A percentile compares a stretch with the other conserved stretches of the same genome.
Evolutionary conservation across 2,113 vertebrate genomes (phyloP).

Genomic region (Vanacampus margaritifer): DNA sequence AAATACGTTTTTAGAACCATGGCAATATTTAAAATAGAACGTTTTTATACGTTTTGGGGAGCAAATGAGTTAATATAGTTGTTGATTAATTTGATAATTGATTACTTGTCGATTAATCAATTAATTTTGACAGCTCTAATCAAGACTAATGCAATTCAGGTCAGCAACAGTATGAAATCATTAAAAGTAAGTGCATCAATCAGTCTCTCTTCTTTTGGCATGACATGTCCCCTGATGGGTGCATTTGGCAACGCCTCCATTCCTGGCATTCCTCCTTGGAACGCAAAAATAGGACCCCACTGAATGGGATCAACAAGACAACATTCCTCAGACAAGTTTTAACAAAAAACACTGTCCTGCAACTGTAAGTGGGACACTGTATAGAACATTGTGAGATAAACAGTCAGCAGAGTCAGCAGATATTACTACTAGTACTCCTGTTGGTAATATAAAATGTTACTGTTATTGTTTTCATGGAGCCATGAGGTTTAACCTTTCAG

Average conservation of each 20-base stretch:
- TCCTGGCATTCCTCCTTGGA: conserved; percentile 56
- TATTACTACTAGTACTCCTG: neutral
- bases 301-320: conserved; percentile 49
- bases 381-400: neutral
- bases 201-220: conserved; percentile 45
- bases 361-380: conserved; percentile 16
- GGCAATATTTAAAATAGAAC: no score
- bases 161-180: conserved; percentile 16
- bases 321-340: conserved; percentile 68
- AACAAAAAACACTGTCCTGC: conserved; percentile 36
- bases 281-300: conserved; percentile 48
- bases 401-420: neutral
- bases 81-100: no score
- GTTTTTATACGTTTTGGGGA: no score
- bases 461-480: neutral
- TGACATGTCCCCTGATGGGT: conserved; percentile 33
- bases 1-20: no score
- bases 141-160: neutral
- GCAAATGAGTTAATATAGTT: no score
- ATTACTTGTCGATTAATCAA: no score
- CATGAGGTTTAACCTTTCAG: neutral
- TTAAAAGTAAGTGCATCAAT: conserved; percentile 38
- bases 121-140: no score
- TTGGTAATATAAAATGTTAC: neutral
- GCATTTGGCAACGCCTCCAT: conserved; percentile 48